Evolutionary conservation across 2,113 vertebrate genomes (phyloP).

Genomic region (Elachura formosa): DNA sequence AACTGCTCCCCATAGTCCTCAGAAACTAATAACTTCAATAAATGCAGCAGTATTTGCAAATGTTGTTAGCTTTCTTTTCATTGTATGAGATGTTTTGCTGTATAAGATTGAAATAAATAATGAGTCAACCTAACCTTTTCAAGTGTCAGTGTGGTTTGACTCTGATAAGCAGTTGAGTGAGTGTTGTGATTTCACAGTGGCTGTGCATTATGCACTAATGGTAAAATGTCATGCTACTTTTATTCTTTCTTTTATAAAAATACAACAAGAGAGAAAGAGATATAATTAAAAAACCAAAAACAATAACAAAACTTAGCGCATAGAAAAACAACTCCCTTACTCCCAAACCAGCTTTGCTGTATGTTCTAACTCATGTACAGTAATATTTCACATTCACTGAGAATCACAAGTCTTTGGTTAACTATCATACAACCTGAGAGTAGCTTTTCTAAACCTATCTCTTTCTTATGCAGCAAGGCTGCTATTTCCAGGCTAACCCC

Average conservation of each 20-base stretch:
- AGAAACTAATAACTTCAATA: background rate
- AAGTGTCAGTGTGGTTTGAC: constrained; percentile 11
- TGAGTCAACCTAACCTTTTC: background rate
- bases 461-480: background rate
- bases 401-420: background rate
- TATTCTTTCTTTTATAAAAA: background rate
- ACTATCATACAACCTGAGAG: background rate
- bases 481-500: background rate
- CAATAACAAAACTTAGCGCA: background rate
- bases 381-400: background rate
- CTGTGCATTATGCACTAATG: background rate
- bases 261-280: background rate
- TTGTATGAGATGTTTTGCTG: background rate
- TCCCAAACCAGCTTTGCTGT: background rate
- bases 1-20: background rate
- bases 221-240: background rate
- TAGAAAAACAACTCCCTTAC: background rate
- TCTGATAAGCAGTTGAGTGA: background rate
- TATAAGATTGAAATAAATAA: constrained; percentile 16
- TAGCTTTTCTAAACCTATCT: background rate
- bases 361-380: background rate
- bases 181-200: constrained; percentile 30
- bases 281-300: background rate
- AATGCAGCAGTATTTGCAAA: background rate
- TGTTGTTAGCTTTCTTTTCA: background rate